These are phyloP conservation scores for Diarsia mendica DNA, from an alignment of 2,888 invertebrate genomes.

Conservation along the genomic window DNA sequence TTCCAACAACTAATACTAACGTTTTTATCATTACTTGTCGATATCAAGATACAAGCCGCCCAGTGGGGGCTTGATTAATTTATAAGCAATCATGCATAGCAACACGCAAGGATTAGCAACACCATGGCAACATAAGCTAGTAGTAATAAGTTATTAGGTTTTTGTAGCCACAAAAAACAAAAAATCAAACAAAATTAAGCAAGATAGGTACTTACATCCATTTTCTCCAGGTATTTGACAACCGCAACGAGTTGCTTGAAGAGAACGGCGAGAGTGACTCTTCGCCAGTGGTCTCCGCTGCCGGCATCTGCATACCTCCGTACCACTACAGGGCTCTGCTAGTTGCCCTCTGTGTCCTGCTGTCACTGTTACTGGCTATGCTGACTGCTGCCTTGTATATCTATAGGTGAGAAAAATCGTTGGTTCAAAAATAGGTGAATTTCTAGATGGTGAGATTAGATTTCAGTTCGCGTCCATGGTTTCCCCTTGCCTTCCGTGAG, in stretches of 20 bases:
- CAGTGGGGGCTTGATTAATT: constrained; percentile 21
- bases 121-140: background rate
- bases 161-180: background rate
- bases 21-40: constrained; percentile 30
- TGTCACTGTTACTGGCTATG: constrained; percentile 93
- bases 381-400: constrained; percentile 93
- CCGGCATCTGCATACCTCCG: constrained; percentile 94
- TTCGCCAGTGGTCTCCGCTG: constrained; percentile 92
- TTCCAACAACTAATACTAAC: constrained; percentile 11
- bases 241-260: constrained; percentile 93
- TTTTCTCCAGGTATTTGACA: constrained; percentile 94
- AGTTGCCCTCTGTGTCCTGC: constrained; percentile 93
- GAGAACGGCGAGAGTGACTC: constrained; percentile 92
- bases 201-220: background rate
- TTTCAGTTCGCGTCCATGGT: too few species aligned
- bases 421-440: background rate
- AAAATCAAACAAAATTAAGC: background rate
- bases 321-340: constrained; percentile 96
- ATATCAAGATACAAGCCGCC: constrained; percentile 16
- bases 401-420: constrained; percentile 90
- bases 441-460: background rate
- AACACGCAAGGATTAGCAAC: background rate
- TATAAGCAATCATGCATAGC: background rate
- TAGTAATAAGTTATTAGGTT: background rate
- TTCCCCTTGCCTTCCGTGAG: too few species aligned